phyloP scores from a whole-genome alignment of 2,797 vertebrate species.

The Enteromius viviparus region DNA sequence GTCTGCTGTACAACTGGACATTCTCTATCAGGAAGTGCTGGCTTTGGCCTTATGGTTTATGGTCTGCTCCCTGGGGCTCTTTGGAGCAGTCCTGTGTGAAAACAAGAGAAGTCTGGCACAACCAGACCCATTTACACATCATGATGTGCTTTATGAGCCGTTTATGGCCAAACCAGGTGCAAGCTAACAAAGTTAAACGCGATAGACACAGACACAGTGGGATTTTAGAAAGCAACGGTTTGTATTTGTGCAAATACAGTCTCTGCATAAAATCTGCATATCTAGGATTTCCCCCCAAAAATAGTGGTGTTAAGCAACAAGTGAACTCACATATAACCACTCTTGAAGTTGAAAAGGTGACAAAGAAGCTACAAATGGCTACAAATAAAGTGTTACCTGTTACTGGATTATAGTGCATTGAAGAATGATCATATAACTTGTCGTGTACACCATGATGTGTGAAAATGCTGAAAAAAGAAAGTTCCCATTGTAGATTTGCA shows the following conservation, averaged over 20 bases:
- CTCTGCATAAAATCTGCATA: background rate
- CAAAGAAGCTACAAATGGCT: too few species aligned
- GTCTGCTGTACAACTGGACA: constrained; percentile 3
- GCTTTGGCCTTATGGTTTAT: background rate
- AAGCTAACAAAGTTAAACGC: constrained; percentile 17
- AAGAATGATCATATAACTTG: too few species aligned
- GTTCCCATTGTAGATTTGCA: too few species aligned
- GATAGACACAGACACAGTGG: background rate
- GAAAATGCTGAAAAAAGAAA: too few species aligned
- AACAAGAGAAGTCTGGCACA: constrained; percentile 66
- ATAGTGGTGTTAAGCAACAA: background rate
- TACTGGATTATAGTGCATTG: too few species aligned
- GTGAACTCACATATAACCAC: background rate
- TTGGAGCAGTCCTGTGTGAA: constrained; percentile 2
- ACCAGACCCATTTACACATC: constrained; percentile 64
- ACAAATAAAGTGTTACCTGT: too few species aligned
- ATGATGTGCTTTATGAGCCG: constrained; percentile 61
- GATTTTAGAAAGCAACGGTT: background rate
- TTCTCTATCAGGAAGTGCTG: background rate
- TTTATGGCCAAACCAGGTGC: constrained; percentile 59
- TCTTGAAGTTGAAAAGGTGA: background rate
- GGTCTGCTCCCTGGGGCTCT: background rate
- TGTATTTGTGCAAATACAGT: background rate
- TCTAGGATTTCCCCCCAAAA: background rate
- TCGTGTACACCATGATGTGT: too few species aligned